Evolutionary conservation across 1,140 invertebrate genomes (phyloP), one percentile per base, ranked within the genome.

Genomic region (Andrena cerasifolii): DNA sequence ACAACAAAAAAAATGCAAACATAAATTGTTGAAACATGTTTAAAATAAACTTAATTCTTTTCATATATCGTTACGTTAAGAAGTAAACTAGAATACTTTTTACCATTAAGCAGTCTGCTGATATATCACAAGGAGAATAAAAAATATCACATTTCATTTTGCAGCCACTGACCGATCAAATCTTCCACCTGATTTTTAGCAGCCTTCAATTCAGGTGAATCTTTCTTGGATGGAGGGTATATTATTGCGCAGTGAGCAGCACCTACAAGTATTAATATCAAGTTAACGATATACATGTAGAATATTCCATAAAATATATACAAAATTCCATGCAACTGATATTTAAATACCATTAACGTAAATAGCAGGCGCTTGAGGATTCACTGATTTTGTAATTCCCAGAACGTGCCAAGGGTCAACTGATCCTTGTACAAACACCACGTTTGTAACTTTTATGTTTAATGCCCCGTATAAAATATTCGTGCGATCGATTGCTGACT

Each of bases 331-430:
- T 45, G 31, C 1, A 7, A 65, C 40, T 36, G 43, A 24, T 28
- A 8, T 67, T 28, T 24, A 36, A 8, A 21, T 71, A 96, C 96
- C 96, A 85, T 95, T 91, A 47, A 97, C 96, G 51, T 93, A 96
- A 85, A 97, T 96, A 7, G 95, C 96, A 24, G 96, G 96, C 5
- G 94, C 92, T 59, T 92, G 80, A 49, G 93, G 88, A 70, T 94
- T 93, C 24, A 90, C 80, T 0, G 95, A 94, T 53, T 94, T 89
- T 1, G 92, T 95, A 24, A 96, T 94, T 47, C 96, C 96, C 36
- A 99, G 93, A 3, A 96, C 96, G 93, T 98, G 97, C 98, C 98
- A 99, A 7, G 98, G 98, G 93, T 99, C 98, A 61, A 98, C 95
- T 2, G 96, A 96, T 65, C 98, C 98, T 89, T 99, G 98, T 43